Evolutionary conservation across 2,888 invertebrate genomes (phyloP).

Genomic region (Plusia festucae): DNA sequence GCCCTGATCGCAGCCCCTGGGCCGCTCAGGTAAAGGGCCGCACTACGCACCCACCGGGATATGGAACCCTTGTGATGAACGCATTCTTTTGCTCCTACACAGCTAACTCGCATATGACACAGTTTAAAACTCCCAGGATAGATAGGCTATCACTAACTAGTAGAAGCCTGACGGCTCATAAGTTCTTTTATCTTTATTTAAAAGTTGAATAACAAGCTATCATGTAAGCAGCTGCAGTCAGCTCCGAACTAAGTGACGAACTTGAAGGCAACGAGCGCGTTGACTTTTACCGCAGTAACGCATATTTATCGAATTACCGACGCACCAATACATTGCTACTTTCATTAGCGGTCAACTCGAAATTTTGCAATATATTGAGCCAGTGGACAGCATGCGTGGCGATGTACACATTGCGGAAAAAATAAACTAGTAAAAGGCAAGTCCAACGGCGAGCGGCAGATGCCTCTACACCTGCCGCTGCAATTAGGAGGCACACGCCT

Average conservation of each 20-base stretch:
- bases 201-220: conserved; percentile 72
- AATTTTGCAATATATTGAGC: conserved; percentile 63
- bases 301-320: conserved; percentile 62
- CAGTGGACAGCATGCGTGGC: conserved; percentile 64
- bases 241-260: conserved; percentile 63
- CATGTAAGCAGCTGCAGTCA: conserved; percentile 71
- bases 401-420: conserved; percentile 67
- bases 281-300: conserved; percentile 63
- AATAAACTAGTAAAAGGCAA: conserved; percentile 77
- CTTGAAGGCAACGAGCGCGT: conserved; percentile 62
- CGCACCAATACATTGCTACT: conserved; percentile 70
- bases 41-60: conserved; percentile 66
- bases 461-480: conserved; percentile 83
- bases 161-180: conserved; percentile 15
- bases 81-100: conserved; percentile 66
- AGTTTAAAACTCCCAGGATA: conserved; percentile 27
- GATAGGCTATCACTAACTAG: conserved; percentile 21
- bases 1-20: conserved; percentile 79
- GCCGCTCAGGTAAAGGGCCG: conserved; percentile 80
- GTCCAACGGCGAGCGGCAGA: conserved; percentile 83
- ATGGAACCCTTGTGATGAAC: conserved; percentile 65
- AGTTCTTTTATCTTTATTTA: conserved; percentile 57
- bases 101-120: conserved; percentile 52
- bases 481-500: conserved; percentile 84
- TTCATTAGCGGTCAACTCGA: conserved; percentile 62